phyloP scores from a whole-genome alignment of 2,113 vertebrate species.

The Barnardius zonarius region DNA sequence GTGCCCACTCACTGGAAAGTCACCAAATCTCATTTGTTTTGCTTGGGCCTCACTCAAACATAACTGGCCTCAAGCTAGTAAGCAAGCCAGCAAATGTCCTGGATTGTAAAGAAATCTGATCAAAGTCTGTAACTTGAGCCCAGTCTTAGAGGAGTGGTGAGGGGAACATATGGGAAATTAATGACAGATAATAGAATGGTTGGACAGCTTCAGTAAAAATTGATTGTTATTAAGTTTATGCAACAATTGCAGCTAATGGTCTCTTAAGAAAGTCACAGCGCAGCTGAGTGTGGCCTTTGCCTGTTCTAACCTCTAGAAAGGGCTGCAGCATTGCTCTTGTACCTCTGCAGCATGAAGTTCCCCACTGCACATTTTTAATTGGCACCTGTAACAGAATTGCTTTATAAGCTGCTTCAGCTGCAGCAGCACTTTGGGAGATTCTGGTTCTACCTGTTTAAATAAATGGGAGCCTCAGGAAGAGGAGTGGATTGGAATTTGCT shows the following conservation, averaged over 20 bases:
- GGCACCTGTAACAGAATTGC: background rate
- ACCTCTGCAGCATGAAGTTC: background rate
- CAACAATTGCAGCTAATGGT: background rate
- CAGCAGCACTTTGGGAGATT: background rate
- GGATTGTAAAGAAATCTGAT: slow-evolving; percentile 65
- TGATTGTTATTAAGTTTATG: background rate
- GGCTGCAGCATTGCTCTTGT: background rate
- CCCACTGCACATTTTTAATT: background rate
- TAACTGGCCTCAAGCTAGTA: slow-evolving; percentile 62
- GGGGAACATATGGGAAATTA: slow-evolving; percentile 56
- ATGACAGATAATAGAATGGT: slow-evolving; percentile 41
- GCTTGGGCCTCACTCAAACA: slow-evolving; percentile 58
- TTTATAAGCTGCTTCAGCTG: slow-evolving; percentile 21
- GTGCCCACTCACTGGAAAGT: slow-evolving; percentile 31
- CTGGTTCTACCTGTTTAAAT: slow-evolving; percentile 39
- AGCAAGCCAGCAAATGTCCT: slow-evolving; percentile 52
- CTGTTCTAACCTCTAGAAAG: background rate
- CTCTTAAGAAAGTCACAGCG: background rate
- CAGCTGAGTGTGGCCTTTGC: background rate
- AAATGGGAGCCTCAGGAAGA: slow-evolving; percentile 25
- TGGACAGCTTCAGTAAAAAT: background rate
- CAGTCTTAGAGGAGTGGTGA: background rate
- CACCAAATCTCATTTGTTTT: slow-evolving; percentile 60
- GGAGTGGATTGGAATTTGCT: slow-evolving; percentile 12
- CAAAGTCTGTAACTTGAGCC: slow-evolving; percentile 34